Percentiles rank a stretch among this genome's conserved stretches.
These are phyloP conservation scores for Brachionus asplanchnoidis DNA, from an alignment of 1,140 invertebrate species.

Conservation along the genomic window DNA sequence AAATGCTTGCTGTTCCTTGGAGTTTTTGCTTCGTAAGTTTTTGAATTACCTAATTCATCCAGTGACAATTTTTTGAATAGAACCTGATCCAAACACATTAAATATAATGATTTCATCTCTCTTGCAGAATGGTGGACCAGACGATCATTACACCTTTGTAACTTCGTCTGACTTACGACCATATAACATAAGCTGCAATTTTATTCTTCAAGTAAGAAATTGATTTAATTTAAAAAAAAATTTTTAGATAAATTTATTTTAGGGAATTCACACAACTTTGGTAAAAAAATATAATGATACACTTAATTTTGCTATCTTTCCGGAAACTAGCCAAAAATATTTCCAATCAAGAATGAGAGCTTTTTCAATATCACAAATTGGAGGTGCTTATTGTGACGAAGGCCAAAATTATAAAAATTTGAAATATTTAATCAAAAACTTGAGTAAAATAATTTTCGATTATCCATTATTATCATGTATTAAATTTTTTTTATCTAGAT, in stretches of 20 bases:
- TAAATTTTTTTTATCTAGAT: background rate
- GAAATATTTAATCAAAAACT: background rate
- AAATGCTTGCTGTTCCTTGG: slow-evolving; percentile 28
- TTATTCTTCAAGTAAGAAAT: slow-evolving; percentile 26
- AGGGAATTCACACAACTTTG: slow-evolving; percentile 41
- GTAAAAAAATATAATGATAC: slow-evolving; percentile 39
- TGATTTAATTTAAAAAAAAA: background rate
- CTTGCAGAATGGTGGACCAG: slow-evolving; percentile 4
- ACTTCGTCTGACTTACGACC: slow-evolving; percentile 2
- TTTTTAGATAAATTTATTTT: background rate
- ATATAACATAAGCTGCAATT: slow-evolving; percentile 15
- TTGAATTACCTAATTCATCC: background rate
- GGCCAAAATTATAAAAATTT: slow-evolving; percentile 39
- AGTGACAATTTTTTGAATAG: background rate
- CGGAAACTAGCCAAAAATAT: background rate
- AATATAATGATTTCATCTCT: slow-evolving; percentile 14
- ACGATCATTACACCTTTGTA: background rate
- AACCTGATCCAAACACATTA: background rate
- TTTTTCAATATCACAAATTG: slow-evolving; percentile 37
- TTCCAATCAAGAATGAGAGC: slow-evolving; percentile 27
- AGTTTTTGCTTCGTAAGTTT: slow-evolving; percentile 23
- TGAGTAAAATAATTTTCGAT: background rate
- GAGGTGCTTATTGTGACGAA: slow-evolving; percentile 34
- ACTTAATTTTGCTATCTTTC: slow-evolving; percentile 28
- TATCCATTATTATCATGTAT: background rate